A percentile compares a stretch with the other conserved stretches of the same genome.
Evolutionary conservation across 1,140 invertebrate genomes (phyloP).

Genomic region (Calycopis cecrops): DNA sequence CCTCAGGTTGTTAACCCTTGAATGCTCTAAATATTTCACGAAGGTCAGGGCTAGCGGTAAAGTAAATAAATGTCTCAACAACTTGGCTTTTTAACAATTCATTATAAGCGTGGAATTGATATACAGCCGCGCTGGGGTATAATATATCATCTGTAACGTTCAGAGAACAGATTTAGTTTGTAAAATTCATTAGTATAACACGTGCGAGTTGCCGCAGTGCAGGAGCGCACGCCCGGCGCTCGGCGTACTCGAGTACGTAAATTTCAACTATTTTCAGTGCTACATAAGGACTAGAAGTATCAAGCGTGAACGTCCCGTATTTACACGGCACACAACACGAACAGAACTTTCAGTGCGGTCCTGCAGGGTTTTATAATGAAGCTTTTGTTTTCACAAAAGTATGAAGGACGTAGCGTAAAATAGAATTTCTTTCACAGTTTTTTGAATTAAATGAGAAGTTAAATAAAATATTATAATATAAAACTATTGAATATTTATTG

Average conservation of each 20-base stretch:
- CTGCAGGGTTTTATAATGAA: neutral
- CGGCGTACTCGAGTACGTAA: constrained; percentile 3
- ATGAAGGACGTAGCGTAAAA: neutral
- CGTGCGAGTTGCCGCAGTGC: constrained; percentile 53
- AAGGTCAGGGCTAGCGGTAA: constrained; percentile 54
- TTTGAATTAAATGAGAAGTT: no score
- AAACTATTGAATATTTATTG: no score
- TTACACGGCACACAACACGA: constrained; percentile 7
- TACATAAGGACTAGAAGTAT: constrained; percentile 5
- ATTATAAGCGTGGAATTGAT: no score
- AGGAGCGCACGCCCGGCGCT: constrained; percentile 43
- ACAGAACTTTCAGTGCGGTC: neutral
- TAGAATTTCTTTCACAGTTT: no score
- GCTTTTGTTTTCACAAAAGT: constrained; percentile 1
- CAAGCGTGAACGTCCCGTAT: constrained; percentile 5
- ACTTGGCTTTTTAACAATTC: no score
- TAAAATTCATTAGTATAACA: neutral
- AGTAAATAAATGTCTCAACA: neutral
- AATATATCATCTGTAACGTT: no score
- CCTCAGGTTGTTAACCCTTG: constrained; percentile 62
- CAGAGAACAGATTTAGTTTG: no score
- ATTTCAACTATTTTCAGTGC: constrained; percentile 13
- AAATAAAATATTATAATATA: no score
- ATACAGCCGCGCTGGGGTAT: no score
- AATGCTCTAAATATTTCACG: constrained; percentile 37